phyloP scores from a whole-genome alignment of 2,888 invertebrate species.

The Automeris io region DNA sequence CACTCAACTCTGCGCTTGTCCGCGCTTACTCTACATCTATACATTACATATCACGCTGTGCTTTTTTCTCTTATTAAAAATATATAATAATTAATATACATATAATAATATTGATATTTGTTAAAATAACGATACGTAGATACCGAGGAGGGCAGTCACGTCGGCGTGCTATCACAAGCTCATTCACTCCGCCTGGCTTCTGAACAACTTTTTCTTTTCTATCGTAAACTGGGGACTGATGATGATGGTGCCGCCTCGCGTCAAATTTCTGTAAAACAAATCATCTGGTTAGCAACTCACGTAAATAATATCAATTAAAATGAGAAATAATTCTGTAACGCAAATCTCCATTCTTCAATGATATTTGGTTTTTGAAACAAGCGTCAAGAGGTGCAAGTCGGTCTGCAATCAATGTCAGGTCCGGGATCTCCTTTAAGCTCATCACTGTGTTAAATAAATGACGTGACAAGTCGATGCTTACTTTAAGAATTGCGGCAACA shows the following conservation, averaged over 20 bases:
- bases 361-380: too few relatives aligned
- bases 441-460: too few relatives aligned
- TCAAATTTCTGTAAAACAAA: conserved; percentile 82
- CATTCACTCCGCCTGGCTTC: conserved; percentile 79
- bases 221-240: conserved; percentile 92
- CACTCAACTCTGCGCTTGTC: conserved; percentile 37
- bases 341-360: background rate
- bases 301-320: background rate
- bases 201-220: conserved; percentile 94
- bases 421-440: too few relatives aligned
- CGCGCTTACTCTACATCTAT: conserved; percentile 65
- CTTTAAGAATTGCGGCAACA: conserved; percentile 93
- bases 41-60: conserved; percentile 78
- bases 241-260: conserved; percentile 90
- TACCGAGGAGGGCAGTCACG: conserved; percentile 73
- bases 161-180: conserved; percentile 56
- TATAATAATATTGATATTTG: conserved; percentile 76
- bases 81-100: conserved; percentile 71
- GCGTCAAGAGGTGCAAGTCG: too few relatives aligned
- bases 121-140: conserved; percentile 74
- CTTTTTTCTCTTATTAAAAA: conserved; percentile 76
- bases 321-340: background rate
- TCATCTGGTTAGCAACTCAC: conserved; percentile 23
- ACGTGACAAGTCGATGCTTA: conserved; percentile 71
- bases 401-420: too few relatives aligned